phyloP scores from a whole-genome alignment of 2,888 invertebrate species.

The Carabus problematicus region DNA sequence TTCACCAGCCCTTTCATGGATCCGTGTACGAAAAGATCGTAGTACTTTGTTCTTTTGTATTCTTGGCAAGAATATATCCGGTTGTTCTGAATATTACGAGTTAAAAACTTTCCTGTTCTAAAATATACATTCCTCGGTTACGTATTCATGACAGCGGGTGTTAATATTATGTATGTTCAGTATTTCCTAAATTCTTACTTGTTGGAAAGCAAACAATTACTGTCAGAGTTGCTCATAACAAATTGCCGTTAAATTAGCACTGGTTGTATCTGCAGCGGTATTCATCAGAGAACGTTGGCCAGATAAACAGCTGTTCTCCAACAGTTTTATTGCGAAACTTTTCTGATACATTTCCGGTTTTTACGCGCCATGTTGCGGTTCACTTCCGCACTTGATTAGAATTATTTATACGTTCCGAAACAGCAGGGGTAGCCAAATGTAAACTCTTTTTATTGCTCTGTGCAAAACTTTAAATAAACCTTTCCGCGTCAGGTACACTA shows the following conservation, averaged over 20 bases:
- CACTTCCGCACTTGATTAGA: constrained; percentile 33
- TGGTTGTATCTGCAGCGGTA: constrained; percentile 6
- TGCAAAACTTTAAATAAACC: constrained; percentile 27
- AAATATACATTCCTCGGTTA: too few species aligned
- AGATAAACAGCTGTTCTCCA: constrained; percentile 28
- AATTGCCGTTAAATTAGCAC: constrained; percentile 17
- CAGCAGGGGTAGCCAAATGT: background rate
- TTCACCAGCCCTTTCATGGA: too few species aligned
- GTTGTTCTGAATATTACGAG: too few species aligned
- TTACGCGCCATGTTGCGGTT: constrained; percentile 20
- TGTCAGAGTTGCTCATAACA: background rate
- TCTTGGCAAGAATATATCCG: too few species aligned
- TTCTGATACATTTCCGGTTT: constrained; percentile 28
- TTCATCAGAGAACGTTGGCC: constrained; percentile 12
- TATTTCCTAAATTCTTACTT: too few species aligned
- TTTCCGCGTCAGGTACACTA: constrained; percentile 2
- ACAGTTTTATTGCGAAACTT: constrained; percentile 32
- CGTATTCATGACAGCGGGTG: too few species aligned
- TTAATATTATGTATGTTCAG: too few species aligned
- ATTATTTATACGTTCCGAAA: constrained; percentile 28
- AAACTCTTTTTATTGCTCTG: constrained; percentile 23
- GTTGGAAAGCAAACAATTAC: too few species aligned
- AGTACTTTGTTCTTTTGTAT: too few species aligned
- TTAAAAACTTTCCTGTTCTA: too few species aligned
- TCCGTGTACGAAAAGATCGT: too few species aligned